phyloP scores from a whole-genome alignment of 37 sponge, comb jelly and placozoan species.

The Ianthella basta region DNA sequence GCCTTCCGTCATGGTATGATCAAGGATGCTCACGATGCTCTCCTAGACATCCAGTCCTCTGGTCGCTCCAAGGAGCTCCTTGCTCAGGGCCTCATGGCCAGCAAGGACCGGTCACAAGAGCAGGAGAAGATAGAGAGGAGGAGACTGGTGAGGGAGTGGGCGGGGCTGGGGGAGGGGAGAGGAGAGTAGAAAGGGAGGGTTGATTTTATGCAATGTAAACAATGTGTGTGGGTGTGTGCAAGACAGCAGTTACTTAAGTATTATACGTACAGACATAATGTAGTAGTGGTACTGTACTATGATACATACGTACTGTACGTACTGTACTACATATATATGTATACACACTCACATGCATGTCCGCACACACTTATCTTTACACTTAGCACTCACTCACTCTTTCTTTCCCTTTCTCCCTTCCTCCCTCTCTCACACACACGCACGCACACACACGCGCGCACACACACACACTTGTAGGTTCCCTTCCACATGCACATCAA shows the following conservation, averaged over 20 bases:
- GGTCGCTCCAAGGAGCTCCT: constrained; percentile 91
- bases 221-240: too few species aligned
- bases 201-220: too few species aligned
- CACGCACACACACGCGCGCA: not conserved
- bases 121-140: constrained; percentile 92
- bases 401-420: too few species aligned
- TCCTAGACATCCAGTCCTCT: constrained; percentile 94
- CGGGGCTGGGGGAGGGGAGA: too few species aligned
- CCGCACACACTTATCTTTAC: too few species aligned
- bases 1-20: constrained; percentile 97
- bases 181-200: too few species aligned
- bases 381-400: too few species aligned
- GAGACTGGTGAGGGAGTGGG: constrained; percentile 65
- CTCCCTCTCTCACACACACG: too few species aligned
- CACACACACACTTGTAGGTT: constrained; percentile 51
- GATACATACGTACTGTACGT: not conserved
- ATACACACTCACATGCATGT: not conserved
- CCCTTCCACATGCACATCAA: constrained; percentile 99
- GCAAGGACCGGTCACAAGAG: constrained; percentile 83
- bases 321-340: not conserved
- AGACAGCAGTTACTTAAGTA: not conserved
- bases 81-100: constrained; percentile 87
- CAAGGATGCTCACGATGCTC: constrained; percentile 92
- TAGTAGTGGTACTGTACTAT: not conserved
- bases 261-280: not conserved